phyloP scores from a whole-genome alignment of 2,113 vertebrate genomes.

The Fulmarus glacialis region DNA sequence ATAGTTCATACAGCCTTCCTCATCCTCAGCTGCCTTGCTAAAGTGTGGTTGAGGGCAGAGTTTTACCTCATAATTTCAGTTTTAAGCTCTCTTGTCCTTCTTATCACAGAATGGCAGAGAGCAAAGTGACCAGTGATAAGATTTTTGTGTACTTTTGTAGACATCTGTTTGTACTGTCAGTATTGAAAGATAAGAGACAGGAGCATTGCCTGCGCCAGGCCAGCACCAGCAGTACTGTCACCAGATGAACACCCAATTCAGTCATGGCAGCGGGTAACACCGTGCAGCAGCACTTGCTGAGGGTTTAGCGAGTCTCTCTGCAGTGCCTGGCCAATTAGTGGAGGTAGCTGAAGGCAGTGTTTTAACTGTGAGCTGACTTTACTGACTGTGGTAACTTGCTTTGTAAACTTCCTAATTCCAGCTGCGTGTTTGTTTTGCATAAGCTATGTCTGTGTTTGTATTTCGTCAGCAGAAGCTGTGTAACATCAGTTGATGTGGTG shows the following conservation, averaged over 20 bases:
- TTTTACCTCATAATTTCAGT: not conserved
- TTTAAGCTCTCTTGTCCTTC: not conserved
- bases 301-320: not conserved
- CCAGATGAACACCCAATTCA: not conserved
- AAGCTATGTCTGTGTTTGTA: not conserved
- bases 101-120: not conserved
- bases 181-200: not conserved
- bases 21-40: not conserved
- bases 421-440: fast-evolving
- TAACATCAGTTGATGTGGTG: not conserved
- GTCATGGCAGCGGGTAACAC: fast-evolving
- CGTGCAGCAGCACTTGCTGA: not conserved
- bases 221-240: not conserved
- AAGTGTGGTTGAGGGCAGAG: not conserved
- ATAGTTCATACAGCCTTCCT: not conserved
- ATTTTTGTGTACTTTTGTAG: not conserved
- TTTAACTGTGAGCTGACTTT: not conserved
- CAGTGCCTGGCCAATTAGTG: no score
- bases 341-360: not conserved
- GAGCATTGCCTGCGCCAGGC: not conserved
- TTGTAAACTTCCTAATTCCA: not conserved
- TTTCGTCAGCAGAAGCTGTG: not conserved
- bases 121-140: not conserved
- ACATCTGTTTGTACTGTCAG: not conserved
- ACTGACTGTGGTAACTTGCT: not conserved